Percentiles rank a stretch among this genome's conserved stretches.
phyloP scores from a whole-genome alignment of 1,140 invertebrate genomes.

The Campoletis sonorensis region DNA sequence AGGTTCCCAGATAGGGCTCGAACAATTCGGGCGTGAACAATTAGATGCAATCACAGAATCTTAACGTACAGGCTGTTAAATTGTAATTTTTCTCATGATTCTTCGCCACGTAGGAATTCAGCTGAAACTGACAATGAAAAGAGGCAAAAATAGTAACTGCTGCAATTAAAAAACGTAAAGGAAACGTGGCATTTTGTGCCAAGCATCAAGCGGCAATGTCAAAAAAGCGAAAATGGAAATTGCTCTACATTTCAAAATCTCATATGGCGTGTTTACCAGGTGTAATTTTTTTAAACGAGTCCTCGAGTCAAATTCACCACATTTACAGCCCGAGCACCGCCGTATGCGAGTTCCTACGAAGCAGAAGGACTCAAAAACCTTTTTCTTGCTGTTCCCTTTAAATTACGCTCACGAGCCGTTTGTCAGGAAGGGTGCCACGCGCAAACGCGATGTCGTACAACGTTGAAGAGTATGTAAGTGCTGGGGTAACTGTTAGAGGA shows the following conservation, averaged over 20 bases:
- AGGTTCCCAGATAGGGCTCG: constrained; percentile 6
- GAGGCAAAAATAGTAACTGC: too few relatives aligned
- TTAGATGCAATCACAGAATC: background rate
- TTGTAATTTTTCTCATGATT: background rate
- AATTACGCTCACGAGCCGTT: background rate
- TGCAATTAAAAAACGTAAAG: too few relatives aligned
- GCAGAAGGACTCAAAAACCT: background rate
- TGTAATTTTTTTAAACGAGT: too few relatives aligned
- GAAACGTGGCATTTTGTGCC: too few relatives aligned
- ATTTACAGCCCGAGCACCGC: too few relatives aligned
- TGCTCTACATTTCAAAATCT: too few relatives aligned
- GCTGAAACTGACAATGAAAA: too few relatives aligned
- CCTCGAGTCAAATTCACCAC: too few relatives aligned
- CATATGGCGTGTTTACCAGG: too few relatives aligned
- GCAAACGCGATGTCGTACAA: constrained; percentile 1
- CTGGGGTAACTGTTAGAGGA: constrained; percentile 34
- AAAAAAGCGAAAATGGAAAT: too few relatives aligned
- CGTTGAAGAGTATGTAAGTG: constrained; percentile 36
- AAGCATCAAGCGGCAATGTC: too few relatives aligned
- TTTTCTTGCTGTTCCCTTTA: too few relatives aligned
- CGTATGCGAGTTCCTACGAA: background rate
- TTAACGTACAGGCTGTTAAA: background rate
- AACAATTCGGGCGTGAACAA: constrained; percentile 24
- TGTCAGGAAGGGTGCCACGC: background rate
- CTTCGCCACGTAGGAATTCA: background rate